Percentiles rank a stretch among this genome's conserved stretches.
phyloP scores from a whole-genome alignment of 1,140 invertebrate genomes.

The Tetragnatha versicolor region DNA sequence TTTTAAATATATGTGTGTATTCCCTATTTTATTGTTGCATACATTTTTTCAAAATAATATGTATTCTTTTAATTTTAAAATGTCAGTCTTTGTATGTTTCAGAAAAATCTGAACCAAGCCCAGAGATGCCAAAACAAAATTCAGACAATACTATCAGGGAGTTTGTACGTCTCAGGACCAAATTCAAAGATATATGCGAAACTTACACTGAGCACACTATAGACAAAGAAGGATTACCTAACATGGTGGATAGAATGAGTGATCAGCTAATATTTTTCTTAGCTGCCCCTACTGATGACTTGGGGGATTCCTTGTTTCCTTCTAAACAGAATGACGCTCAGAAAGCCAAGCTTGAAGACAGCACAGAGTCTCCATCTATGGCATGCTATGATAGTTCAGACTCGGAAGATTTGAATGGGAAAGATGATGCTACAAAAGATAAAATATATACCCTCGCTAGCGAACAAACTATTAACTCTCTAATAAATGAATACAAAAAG shows the following conservation, averaged over 20 bases:
- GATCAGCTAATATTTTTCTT: slow-evolving; percentile 73
- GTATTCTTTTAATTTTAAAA: background rate
- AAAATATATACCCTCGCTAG: slow-evolving; percentile 68
- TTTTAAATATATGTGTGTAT: background rate
- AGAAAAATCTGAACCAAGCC: background rate
- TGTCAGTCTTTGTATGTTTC: background rate
- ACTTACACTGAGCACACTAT: slow-evolving; percentile 71
- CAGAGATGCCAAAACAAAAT: background rate
- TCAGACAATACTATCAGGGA: background rate
- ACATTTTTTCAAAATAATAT: background rate
- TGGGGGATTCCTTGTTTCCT: slow-evolving; percentile 64
- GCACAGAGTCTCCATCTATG: background rate
- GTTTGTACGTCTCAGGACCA: slow-evolving; percentile 56
- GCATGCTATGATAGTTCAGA: slow-evolving; percentile 49
- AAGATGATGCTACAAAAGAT: slow-evolving; percentile 58
- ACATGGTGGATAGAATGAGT: slow-evolving; percentile 69
- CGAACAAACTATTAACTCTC: slow-evolving; percentile 66
- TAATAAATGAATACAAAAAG: slow-evolving; percentile 72
- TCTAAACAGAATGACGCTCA: slow-evolving; percentile 20
- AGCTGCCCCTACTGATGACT: slow-evolving; percentile 72
- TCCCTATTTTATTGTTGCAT: background rate
- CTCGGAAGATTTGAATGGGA: slow-evolving; percentile 51
- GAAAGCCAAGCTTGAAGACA: background rate
- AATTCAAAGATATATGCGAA: slow-evolving; percentile 71
- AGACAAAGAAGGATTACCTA: slow-evolving; percentile 69